phyloP scores from a whole-genome alignment of 2,888 invertebrate species.

The Notocelia uddmanniana region DNA sequence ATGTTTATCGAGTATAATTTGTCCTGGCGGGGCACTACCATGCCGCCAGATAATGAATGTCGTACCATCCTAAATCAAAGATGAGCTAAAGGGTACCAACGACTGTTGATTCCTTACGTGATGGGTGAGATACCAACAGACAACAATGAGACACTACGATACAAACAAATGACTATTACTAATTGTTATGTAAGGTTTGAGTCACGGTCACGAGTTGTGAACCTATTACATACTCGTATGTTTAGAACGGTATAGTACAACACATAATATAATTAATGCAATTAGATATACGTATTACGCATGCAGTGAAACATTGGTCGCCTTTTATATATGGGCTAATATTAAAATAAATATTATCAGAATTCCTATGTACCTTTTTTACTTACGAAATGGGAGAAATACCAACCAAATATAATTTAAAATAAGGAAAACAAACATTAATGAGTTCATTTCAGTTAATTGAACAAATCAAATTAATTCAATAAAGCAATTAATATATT shows the following conservation, averaged over 20 bases:
- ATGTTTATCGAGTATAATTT: too few relatives aligned
- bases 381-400: too few relatives aligned
- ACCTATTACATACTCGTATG: slow-evolving; percentile 11
- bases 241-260: not conserved
- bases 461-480: not conserved
- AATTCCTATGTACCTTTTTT: too few relatives aligned
- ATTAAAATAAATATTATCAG: too few relatives aligned
- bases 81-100: not conserved
- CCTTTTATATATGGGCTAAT: not conserved
- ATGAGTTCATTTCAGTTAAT: not conserved
- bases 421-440: too few relatives aligned
- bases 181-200: slow-evolving; percentile 55
- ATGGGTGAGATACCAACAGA: slow-evolving; percentile 28
- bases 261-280: slow-evolving; percentile 10
- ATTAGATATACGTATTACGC: not conserved
- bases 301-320: not conserved
- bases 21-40: too few relatives aligned
- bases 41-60: too few relatives aligned
- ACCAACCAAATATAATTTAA: too few relatives aligned
- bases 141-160: slow-evolving; percentile 36
- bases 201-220: slow-evolving; percentile 53
- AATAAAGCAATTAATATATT: not conserved
- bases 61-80: not conserved
- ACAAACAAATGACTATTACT: slow-evolving; percentile 46
- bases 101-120: slow-evolving; percentile 23